Evolutionary conservation across 2,113 vertebrate species (phyloP), one percentile per base, ranked within the genome.

Genomic region (Sapayoa aenigma): DNA sequence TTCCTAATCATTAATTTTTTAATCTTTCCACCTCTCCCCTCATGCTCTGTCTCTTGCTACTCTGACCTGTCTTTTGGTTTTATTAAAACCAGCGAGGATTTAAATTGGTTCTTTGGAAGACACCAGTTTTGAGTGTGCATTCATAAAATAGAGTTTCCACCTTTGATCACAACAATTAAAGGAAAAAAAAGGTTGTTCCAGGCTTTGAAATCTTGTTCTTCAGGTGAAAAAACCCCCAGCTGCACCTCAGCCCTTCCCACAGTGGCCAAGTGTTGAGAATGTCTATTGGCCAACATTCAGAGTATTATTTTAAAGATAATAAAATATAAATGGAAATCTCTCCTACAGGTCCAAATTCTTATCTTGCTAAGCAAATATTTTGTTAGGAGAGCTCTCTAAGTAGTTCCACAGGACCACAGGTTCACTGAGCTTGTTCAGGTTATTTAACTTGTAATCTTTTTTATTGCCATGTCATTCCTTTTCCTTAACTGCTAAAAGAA

Each of bases 161-260:
- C n/a, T 69, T 65, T 62, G 35, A 33, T 42, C 33, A 37, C 18
- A 66, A 83, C 62, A 13, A 82, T 44, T 75, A 69, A 90, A 73
- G 17, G 17, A 6, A 53, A 42, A n/a, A 35, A 28, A 62, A 9
- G 2, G 0, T 41, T 74, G 1, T 49, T 35, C 59, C 23, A 41
- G 35, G 24, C 5, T 88, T 66, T 90, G 5, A 22, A 77, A 14
- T 65, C 14, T 33, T 37, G 30, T 47, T 30, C 6, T 63, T 47
- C 14, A 47, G 12, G 21, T 33, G 75, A 78, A 73, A 4, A 46
- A 62, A 12, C 0, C 0, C 2, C 14, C 6, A 39, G 17, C 21
- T 84, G 12, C 12, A 67, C 21, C 42, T 53, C 55, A 78, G n/a
- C 3, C 58, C 42, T 82, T 41, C 60, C 23, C 49, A 68, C 9